phyloP scores from a whole-genome alignment of 2,888 invertebrate species.

The Steromphala cineraria region DNA sequence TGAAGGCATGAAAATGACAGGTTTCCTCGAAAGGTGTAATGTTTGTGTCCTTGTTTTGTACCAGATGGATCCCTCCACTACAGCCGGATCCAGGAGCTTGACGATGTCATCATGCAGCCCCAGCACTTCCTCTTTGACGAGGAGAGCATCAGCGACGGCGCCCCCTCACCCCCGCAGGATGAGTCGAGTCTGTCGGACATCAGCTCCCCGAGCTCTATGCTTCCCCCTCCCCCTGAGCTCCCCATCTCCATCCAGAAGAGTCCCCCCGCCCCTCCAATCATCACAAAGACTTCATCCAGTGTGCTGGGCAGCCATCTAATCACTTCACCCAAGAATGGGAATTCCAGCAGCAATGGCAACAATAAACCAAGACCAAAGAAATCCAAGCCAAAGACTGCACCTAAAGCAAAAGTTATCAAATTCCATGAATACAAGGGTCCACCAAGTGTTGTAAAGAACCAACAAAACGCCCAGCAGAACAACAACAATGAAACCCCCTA shows the following conservation, averaged over 20 bases:
- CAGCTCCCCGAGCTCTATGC: constrained; percentile 58
- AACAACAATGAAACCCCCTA: constrained; percentile 58
- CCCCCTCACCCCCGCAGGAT: constrained; percentile 70
- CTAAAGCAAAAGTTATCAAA: constrained; percentile 92
- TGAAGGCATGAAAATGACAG: no score
- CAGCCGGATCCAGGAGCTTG: constrained; percentile 93
- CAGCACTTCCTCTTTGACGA: constrained; percentile 87
- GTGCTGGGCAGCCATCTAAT: constrained; percentile 26
- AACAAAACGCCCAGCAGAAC: constrained; percentile 35
- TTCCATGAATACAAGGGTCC: constrained; percentile 93
- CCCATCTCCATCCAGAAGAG: constrained; percentile 29
- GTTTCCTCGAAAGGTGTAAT: no score
- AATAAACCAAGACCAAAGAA: constrained; percentile 79
- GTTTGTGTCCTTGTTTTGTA: constrained; percentile 35
- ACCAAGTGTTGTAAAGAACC: constrained; percentile 87
- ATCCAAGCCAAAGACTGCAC: constrained; percentile 84
- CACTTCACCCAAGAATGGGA: constrained; percentile 27
- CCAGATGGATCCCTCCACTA: constrained; percentile 91
- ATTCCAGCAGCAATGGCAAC: constrained; percentile 38
- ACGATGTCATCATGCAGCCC: constrained; percentile 88
- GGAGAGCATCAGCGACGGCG: constrained; percentile 81
- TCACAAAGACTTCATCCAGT: constrained; percentile 12
- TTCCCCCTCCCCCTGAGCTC: constrained; percentile 57
- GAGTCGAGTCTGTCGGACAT: constrained; percentile 65
- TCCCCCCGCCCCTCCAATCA: constrained; percentile 16